Conservation (phyloP, 2,888 invertebrate genomes). For the Timandra comae region DNA sequence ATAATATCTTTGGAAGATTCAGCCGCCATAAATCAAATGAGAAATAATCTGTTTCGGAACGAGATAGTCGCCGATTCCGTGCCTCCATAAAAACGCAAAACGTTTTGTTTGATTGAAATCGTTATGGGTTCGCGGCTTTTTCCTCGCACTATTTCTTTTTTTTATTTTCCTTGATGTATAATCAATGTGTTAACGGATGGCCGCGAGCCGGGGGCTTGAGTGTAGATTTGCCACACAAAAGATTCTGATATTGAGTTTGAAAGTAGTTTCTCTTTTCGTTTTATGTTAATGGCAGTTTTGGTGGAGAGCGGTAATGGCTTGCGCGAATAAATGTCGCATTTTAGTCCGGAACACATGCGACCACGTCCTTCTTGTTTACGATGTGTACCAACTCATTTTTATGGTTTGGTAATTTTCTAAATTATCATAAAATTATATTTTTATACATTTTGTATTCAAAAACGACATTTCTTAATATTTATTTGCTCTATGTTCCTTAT, state of each 20-base stretch:
- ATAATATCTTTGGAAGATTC: conserved; percentile 76
- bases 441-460: not conserved
- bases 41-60: conserved; percentile 77
- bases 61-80: conserved; percentile 71
- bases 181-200: conserved; percentile 76
- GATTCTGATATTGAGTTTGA: conserved; percentile 73
- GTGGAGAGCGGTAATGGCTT: conserved; percentile 60
- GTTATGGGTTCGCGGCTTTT: conserved; percentile 62
- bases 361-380: conserved; percentile 41
- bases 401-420: conserved; percentile 30
- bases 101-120: conserved; percentile 76
- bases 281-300: conserved; percentile 71
- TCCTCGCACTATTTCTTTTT: conserved; percentile 66
- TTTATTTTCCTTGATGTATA: conserved; percentile 75
- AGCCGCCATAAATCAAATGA: conserved; percentile 77
- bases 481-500: too few species aligned
- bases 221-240: conserved; percentile 74
- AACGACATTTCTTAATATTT: too few species aligned
- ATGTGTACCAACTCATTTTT: conserved; percentile 26
- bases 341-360: conserved; percentile 42
- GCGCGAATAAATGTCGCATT: conserved; percentile 62
- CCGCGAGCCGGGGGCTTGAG: conserved; percentile 56
- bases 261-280: conserved; percentile 71
- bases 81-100: conserved; percentile 75
- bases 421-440: conserved; percentile 23